These are phyloP conservation scores for Corythaeola cristata DNA, from an alignment of 2,113 vertebrate genomes.

Conservation along the genomic window DNA sequence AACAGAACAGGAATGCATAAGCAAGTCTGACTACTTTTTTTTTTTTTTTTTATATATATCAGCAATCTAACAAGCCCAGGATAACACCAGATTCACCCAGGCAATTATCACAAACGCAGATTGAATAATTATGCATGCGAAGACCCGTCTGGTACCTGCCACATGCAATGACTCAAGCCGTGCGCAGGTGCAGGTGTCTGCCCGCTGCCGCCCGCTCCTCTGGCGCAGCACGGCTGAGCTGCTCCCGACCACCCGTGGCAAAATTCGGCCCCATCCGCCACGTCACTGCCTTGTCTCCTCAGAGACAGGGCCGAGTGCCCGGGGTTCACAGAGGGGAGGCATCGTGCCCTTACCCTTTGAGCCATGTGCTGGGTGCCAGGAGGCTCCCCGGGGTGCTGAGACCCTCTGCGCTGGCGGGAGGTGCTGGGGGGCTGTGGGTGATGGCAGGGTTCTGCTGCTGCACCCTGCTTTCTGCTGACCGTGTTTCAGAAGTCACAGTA, in stretches of 20 bases:
- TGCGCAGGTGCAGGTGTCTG: slow-evolving; percentile 18
- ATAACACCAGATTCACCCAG: background rate
- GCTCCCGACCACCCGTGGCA: background rate
- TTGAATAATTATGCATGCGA: background rate
- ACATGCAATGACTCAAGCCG: background rate
- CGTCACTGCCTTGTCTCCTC: accelerated
- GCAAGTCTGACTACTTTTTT: background rate
- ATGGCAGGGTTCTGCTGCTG: background rate
- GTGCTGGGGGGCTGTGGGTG: background rate
- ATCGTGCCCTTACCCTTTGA: background rate
- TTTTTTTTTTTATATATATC: background rate
- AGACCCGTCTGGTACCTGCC: slow-evolving; percentile 52
- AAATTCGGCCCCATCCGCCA: background rate
- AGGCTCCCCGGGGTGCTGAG: background rate
- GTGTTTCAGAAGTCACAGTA: accelerated
- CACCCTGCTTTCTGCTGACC: background rate
- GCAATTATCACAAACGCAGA: slow-evolving; percentile 31
- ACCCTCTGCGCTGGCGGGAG: background rate
- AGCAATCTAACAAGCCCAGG: background rate
- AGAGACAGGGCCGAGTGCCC: too few species aligned
- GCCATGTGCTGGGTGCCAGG: background rate
- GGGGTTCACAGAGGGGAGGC: background rate
- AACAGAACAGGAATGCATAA: slow-evolving; percentile 26
- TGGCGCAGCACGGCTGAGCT: accelerated
- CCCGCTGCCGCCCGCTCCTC: background rate